A percentile compares a stretch with the other conserved stretches of the same genome.
phyloP scores from a whole-genome alignment of 2,888 invertebrate genomes.

The Mantis religiosa region DNA sequence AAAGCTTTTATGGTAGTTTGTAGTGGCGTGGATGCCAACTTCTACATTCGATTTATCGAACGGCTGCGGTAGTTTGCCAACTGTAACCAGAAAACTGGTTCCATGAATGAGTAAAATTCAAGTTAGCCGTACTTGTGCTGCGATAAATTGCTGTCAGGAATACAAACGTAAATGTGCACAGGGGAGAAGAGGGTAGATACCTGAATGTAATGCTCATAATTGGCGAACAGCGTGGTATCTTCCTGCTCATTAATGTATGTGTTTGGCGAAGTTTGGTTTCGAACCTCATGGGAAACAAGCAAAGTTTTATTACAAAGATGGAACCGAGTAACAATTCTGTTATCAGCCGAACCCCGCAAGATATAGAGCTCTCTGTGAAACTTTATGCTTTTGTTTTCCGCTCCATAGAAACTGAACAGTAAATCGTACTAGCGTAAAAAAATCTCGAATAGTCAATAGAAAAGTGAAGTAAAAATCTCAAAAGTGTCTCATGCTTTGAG shows the following conservation, averaged over 20 bases:
- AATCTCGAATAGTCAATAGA: background rate
- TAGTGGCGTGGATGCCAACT: background rate
- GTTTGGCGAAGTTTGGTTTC: background rate
- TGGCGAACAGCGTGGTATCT: background rate
- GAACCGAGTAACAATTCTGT: background rate
- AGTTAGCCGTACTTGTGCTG: background rate
- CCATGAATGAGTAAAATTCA: background rate
- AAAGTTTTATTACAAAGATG: background rate
- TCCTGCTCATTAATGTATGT: background rate
- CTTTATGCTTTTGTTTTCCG: slow-evolving; percentile 15
- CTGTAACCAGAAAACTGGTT: background rate
- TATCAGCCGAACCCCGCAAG: background rate
- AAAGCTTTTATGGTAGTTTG: no score
- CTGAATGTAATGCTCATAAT: background rate
- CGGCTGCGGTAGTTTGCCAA: background rate
- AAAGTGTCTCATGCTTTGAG: background rate
- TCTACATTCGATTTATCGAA: background rate
- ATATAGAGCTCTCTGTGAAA: background rate
- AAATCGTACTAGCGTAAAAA: background rate
- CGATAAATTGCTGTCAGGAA: background rate
- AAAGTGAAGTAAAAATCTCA: background rate
- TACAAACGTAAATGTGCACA: background rate
- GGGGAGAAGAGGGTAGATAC: background rate
- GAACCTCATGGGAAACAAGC: background rate
- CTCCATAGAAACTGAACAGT: background rate